These are phyloP conservation scores for Timema cristinae DNA, from an alignment of 2,888 invertebrate genomes.

Conservation along the genomic window DNA sequence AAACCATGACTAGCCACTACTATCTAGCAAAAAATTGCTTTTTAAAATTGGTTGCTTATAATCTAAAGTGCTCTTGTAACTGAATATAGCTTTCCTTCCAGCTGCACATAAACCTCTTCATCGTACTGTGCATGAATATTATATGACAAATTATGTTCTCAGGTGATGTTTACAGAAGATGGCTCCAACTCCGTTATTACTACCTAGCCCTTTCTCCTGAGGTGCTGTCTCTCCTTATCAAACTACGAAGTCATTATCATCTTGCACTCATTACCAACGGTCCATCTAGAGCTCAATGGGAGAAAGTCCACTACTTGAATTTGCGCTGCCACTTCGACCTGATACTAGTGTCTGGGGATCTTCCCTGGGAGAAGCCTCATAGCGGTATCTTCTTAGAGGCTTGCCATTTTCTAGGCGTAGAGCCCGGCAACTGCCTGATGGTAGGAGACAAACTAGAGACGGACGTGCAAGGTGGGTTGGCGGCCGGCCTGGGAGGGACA, in stretches of 20 bases:
- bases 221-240: conserved; percentile 62
- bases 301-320: conserved; percentile 71
- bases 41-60: too few species aligned
- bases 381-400: conserved; percentile 77
- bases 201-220: conserved; percentile 67
- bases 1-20: too few species aligned
- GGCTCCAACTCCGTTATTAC: conserved; percentile 75
- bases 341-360: conserved; percentile 76
- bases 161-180: conserved; percentile 63
- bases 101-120: too few species aligned
- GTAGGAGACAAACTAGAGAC: conserved; percentile 85
- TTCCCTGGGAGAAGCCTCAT: conserved; percentile 83
- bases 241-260: conserved; percentile 67
- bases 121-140: too few species aligned
- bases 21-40: too few species aligned
- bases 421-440: conserved; percentile 75
- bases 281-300: conserved; percentile 83
- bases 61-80: too few species aligned
- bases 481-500: conserved; percentile 71
- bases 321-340: conserved; percentile 72
- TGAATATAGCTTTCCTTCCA: too few species aligned
- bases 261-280: conserved; percentile 83
- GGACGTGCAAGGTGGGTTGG: conserved; percentile 77
- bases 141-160: too few species aligned
- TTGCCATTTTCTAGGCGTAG: conserved; percentile 68